Conservation (phyloP, 1,140 invertebrate genomes). For the Harlomillsia oculata region DNA sequence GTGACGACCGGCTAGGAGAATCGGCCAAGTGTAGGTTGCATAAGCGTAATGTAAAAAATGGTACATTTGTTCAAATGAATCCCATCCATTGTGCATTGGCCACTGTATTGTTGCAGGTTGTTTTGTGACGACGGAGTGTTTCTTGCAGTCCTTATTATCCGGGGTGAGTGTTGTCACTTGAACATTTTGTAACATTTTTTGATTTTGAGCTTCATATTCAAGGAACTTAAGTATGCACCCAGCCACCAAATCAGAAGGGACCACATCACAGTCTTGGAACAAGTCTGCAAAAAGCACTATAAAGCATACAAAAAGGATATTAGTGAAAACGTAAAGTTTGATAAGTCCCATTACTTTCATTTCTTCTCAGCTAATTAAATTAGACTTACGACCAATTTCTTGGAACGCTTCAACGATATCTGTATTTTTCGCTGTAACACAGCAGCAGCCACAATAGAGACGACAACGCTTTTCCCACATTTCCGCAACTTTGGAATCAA, state of each 20-base stretch:
- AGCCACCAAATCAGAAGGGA: conserved; percentile 76
- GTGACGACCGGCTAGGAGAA: conserved; percentile 63
- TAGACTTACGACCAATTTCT: conserved; percentile 60
- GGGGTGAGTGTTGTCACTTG: not conserved
- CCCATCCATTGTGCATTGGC: conserved; percentile 49
- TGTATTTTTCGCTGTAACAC: conserved; percentile 38
- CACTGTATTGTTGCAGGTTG: not conserved
- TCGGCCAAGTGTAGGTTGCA: conserved; percentile 79
- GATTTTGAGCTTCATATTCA: conserved; percentile 12
- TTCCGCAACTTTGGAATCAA: conserved; percentile 6
- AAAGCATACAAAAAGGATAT: conserved; percentile 26
- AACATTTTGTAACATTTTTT: not conserved
- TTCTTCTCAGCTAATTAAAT: too few relatives aligned
- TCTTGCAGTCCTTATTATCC: not conserved
- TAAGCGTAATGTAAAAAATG: conserved; percentile 70
- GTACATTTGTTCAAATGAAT: conserved; percentile 62
- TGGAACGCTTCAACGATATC: conserved; percentile 76
- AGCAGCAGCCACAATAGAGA: conserved; percentile 33
- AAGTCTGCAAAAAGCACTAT: conserved; percentile 58
- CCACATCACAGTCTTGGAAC: conserved; percentile 71
- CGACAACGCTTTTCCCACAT: conserved; percentile 12
- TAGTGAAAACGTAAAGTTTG: too few relatives aligned
- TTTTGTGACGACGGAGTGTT: not conserved
- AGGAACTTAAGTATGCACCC: conserved; percentile 76
- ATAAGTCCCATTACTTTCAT: too few relatives aligned